Percentiles rank a stretch among this genome's conserved stretches.
Evolutionary conservation across 2,888 invertebrate genomes (phyloP).

Genomic region (Vannuccia rotundouncinata): DNA sequence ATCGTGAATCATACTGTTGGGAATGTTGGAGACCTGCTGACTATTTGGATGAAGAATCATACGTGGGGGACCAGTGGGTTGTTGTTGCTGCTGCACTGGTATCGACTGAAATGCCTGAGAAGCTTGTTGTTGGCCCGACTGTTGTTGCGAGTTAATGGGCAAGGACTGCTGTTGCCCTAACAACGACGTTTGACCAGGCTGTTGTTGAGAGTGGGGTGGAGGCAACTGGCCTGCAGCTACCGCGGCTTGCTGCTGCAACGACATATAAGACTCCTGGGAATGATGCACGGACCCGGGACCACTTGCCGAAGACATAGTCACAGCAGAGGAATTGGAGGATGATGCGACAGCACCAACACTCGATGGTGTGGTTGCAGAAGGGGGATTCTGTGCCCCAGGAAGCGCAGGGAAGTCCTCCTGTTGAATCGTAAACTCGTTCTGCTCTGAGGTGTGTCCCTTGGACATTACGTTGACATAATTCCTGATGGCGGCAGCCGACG

Average conservation of each 20-base stretch:
- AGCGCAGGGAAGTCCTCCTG: constrained; percentile 98
- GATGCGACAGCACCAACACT: constrained; percentile 25
- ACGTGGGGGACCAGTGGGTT: not conserved
- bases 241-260: constrained; percentile 6
- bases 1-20: constrained; percentile 94
- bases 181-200: no score
- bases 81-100: not conserved
- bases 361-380: not conserved
- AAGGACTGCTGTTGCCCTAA: not conserved
- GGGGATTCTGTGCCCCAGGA: constrained; percentile 64
- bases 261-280: not conserved
- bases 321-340: constrained; percentile 40
- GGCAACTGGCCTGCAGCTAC: not conserved
- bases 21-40: constrained; percentile 84
- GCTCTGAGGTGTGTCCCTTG: not conserved
- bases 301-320: constrained; percentile 9
- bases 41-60: constrained; percentile 28
- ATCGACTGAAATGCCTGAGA: no score
- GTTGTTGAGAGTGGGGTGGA: not conserved
- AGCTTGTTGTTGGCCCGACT: no score
- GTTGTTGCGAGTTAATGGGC: not conserved
- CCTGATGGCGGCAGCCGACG: not conserved
- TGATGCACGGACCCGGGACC: not conserved
- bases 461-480: constrained; percentile 19
- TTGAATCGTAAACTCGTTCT: constrained; percentile 68